Conservation (phyloP, 2,113 vertebrate species). For the Eupsittula cactorum region DNA sequence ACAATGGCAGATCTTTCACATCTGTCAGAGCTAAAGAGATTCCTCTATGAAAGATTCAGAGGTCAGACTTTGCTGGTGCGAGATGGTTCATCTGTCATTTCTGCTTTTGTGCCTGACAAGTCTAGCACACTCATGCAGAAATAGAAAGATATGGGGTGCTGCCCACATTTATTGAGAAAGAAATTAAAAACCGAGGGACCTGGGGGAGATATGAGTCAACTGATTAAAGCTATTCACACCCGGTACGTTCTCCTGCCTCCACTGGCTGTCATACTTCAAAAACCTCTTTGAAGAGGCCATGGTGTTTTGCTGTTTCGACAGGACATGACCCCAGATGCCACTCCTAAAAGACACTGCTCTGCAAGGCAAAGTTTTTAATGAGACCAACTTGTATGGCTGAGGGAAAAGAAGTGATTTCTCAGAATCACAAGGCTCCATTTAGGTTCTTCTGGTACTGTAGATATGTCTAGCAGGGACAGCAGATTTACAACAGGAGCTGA, state of each 20-base stretch:
- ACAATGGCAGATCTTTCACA: background rate
- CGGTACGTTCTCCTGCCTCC: background rate
- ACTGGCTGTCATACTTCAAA: background rate
- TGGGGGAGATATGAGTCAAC: background rate
- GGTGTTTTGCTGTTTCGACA: background rate
- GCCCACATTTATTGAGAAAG: background rate
- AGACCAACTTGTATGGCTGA: background rate
- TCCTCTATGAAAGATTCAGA: background rate
- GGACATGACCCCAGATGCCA: background rate
- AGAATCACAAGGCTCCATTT: background rate
- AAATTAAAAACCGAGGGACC: background rate
- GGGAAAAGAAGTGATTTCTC: background rate
- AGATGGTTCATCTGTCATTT: background rate
- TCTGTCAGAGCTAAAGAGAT: background rate
- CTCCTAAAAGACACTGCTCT: background rate
- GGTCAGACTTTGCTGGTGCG: background rate
- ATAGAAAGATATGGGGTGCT: background rate
- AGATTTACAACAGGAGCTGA: background rate
- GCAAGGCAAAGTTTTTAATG: background rate
- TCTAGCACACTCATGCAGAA: background rate
- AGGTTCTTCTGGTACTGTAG: background rate
- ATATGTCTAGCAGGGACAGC: background rate
- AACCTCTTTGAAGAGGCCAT: background rate
- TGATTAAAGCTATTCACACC: background rate
- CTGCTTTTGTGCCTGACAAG: background rate